phyloP scores from a whole-genome alignment of 2,113 vertebrate species.

The Ciconia stormi region DNA sequence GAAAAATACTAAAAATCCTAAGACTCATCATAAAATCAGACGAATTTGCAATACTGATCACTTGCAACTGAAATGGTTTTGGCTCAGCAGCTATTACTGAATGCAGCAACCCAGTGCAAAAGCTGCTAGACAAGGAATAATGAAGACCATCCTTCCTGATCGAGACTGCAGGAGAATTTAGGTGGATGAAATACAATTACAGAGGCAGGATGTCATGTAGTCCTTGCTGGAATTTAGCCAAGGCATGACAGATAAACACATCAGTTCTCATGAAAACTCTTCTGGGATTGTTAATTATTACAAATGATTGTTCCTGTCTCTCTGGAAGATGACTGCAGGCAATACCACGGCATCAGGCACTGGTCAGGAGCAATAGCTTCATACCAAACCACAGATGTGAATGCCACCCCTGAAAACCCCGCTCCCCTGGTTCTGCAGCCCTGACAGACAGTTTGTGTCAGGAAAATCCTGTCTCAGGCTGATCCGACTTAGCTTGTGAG shows the following conservation, averaged over 20 bases:
- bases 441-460: slow-evolving; percentile 52
- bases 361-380: not conserved
- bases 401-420: not conserved
- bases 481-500: slow-evolving; percentile 66
- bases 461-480: slow-evolving; percentile 64
- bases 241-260: slow-evolving; percentile 18
- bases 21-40: not conserved
- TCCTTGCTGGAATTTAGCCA: slow-evolving; percentile 31
- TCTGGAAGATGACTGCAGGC: not conserved
- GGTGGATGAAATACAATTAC: not conserved
- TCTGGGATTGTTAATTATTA: slow-evolving; percentile 38
- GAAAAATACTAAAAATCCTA: not conserved
- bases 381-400: not conserved
- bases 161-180: not conserved
- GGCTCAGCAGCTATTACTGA: not conserved
- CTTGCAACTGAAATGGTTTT: not conserved
- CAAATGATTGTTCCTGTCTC: not conserved
- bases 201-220: not conserved
- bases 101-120: not conserved
- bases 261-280: not conserved
- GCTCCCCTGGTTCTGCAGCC: not conserved
- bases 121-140: not conserved
- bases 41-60: not conserved
- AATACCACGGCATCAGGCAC: fast-evolving
- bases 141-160: not conserved